phyloP scores from a whole-genome alignment of 2,113 vertebrate species.

The Callipepla squamata region DNA sequence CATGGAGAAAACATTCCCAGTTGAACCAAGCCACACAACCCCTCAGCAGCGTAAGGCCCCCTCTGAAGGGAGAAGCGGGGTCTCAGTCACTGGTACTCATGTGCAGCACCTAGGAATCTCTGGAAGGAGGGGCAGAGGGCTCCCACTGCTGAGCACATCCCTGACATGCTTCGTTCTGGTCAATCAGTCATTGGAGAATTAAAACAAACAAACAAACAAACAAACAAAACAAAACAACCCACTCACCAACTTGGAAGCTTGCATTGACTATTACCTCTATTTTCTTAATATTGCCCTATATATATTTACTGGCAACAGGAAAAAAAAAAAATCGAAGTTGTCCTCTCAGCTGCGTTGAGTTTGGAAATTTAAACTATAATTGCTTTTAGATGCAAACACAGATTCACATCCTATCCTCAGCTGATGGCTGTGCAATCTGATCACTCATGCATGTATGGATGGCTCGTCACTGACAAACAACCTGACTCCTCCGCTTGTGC shows the following conservation, averaged over 20 bases:
- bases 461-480: constrained; percentile 28
- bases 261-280: background rate
- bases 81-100: background rate
- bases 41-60: background rate
- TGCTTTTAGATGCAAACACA: background rate
- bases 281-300: background rate
- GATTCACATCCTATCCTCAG: background rate
- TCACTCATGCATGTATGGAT: background rate
- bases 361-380: background rate
- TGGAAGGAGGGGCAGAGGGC: background rate
- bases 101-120: background rate
- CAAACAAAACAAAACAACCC: background rate
- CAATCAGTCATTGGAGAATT: background rate
- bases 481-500: constrained; percentile 25
- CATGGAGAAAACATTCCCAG: background rate
- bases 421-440: background rate
- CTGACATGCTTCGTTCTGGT: background rate
- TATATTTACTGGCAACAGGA: rapidly evolving
- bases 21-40: background rate
- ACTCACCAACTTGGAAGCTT: background rate
- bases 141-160: background rate
- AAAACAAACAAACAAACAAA: background rate
- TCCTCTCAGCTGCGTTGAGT: background rate
- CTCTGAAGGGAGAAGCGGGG: background rate
- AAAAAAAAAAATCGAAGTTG: background rate